Evolutionary conservation across 2,888 invertebrate species (phyloP), one percentile per base, ranked within the genome.

Genomic region (Patella ulyssiponensis): DNA sequence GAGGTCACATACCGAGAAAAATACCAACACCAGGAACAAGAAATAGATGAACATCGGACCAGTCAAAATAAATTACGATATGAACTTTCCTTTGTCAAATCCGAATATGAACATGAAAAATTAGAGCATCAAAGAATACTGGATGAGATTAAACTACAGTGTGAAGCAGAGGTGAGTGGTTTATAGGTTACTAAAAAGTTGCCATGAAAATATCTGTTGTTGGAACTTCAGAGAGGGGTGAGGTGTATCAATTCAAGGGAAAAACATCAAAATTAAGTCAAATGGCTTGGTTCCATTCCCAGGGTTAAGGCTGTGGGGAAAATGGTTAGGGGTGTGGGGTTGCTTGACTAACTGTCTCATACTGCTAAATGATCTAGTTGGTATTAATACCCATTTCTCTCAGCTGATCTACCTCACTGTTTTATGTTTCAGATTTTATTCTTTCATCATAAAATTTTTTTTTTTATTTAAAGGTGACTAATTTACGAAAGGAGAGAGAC

Each of bases 71-170:
- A 90, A 77, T 82, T 91, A 11, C 89, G 89, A 64, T 90, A 91
- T 77, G 91, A 91, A 81, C 83, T 89, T 51, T 86, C 88, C 72
- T 92, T 92, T 80, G 80, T 91, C 33, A 91, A 91, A 83, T 87
- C 91, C 0, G 91, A 92, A 84, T 92, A 90, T 80, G 91, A 92
- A 56, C 91, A 91, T 79, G 88, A 89, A 69, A 84, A 85, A 53
- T 77, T 83, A 17, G 88, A 91, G 76, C 86, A 89, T 79, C 83
- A 83, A 74, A 83, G 88, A 44, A 84, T 89, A 15, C 17, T 90
- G 17, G 88, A 89, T 15, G 91, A 92, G 79, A 71, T 90, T 77
- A 89, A 86, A 77, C 82, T 91, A 71, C 87, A 89, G 75, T 88
- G 90, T 78, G 90, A 91, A 71, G 88, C 90, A 53, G 91, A 91